These are phyloP conservation scores for Danionella cerebrum DNA, from an alignment of 2,113 vertebrate species.

Conservation along the genomic window DNA sequence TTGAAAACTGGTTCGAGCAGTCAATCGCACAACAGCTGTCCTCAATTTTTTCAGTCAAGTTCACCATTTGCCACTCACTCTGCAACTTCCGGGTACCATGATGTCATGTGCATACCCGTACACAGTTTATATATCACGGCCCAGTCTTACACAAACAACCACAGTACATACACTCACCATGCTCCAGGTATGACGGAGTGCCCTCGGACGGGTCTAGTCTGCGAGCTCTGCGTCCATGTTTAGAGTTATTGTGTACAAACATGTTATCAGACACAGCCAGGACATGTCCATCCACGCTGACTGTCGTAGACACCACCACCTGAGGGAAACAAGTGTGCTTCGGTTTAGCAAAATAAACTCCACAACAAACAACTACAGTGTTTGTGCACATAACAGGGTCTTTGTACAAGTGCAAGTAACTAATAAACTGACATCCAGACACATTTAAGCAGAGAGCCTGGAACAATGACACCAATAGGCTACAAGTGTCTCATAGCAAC, in stretches of 20 bases:
- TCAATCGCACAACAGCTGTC: no score
- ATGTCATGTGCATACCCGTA: no score
- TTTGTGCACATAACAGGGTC: neutral
- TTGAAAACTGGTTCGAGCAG: no score
- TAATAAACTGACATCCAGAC: constrained; percentile 1
- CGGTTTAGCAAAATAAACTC: neutral
- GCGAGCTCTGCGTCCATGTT: constrained; percentile 82
- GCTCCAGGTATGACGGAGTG: constrained; percentile 86
- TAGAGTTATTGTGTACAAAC: constrained; percentile 90
- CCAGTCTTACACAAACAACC: neutral
- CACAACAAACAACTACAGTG: neutral
- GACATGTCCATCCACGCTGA: constrained; percentile 84
- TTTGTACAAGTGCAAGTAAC: neutral
- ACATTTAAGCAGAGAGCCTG: constrained; percentile 4
- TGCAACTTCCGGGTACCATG: no score
- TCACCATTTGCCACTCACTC: no score
- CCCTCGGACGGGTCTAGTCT: constrained; percentile 88
- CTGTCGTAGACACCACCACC: constrained; percentile 87
- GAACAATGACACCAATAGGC: constrained; percentile 9
- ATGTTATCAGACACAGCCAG: constrained; percentile 86
- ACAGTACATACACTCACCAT: constrained; percentile 70
- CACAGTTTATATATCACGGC: no score
- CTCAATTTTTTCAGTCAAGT: no score
- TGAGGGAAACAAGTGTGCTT: constrained; percentile 31
- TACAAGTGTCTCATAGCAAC: constrained; percentile 64